These are phyloP conservation scores for Emys orbicularis DNA, from an alignment of 2,797 vertebrate genomes.

Conservation along the genomic window DNA sequence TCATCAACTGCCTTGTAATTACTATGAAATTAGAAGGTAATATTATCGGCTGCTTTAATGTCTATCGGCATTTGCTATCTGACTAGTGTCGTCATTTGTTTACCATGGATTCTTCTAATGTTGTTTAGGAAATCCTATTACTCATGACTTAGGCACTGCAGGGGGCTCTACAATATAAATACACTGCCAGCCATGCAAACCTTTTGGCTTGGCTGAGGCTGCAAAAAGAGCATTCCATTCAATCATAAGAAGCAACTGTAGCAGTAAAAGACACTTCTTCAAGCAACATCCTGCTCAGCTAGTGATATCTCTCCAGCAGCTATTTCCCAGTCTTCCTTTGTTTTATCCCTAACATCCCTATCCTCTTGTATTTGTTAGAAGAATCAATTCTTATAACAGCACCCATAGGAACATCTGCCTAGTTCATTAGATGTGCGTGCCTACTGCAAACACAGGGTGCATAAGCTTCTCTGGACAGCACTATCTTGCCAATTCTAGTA, in stretches of 20 bases:
- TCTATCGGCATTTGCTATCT: neutral
- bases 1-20: constrained; percentile 27
- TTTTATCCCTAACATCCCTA: accelerated
- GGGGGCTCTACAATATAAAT: neutral
- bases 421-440: neutral
- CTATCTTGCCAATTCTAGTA: neutral
- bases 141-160: neutral
- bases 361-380: neutral
- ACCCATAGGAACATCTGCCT: neutral
- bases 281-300: neutral
- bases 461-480: neutral
- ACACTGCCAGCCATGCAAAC: neutral
- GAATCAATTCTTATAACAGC: neutral
- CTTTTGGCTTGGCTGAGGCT: neutral
- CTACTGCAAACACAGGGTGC: neutral
- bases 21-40: constrained; percentile 39
- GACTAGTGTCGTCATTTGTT: constrained; percentile 5
- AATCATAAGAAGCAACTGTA: neutral
- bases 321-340: accelerated
- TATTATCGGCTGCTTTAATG: neutral
- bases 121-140: neutral
- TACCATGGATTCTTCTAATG: neutral
- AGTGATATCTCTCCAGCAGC: neutral
- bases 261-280: neutral
- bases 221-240: neutral